A percentile compares a stretch with the other conserved stretches of the same genome.
phyloP scores from a whole-genome alignment of 2,113 vertebrate species.

The Oncorhynchus masou region DNA sequence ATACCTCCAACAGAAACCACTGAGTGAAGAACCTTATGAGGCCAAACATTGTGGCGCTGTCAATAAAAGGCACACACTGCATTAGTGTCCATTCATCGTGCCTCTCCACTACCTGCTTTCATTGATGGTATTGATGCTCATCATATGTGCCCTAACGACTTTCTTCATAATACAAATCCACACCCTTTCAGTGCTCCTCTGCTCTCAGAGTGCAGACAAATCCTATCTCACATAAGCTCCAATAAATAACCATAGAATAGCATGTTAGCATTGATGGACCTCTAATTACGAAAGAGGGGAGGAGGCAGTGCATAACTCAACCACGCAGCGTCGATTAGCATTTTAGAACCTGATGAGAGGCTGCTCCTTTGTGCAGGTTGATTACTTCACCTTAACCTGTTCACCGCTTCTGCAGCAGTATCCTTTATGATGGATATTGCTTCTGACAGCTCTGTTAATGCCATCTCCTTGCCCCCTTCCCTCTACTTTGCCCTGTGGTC shows the following conservation, averaged over 20 bases:
- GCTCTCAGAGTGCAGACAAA: not conserved
- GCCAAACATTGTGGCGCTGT: no score
- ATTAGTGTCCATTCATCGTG: constrained; percentile 2
- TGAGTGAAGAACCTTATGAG: no score
- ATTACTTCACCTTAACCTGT: not conserved
- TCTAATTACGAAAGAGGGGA: not conserved
- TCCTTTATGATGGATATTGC: not conserved
- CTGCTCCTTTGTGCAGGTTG: not conserved
- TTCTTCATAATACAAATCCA: not conserved
- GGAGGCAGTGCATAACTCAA: not conserved
- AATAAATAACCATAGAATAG: not conserved
- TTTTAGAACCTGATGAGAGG: not conserved
- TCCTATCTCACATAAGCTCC: not conserved
- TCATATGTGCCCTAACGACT: not conserved
- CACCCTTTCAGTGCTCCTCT: not conserved
- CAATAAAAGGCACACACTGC: no score
- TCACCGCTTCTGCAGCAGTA: not conserved
- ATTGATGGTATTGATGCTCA: constrained; percentile 13
- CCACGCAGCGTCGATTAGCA: not conserved
- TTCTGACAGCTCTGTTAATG: not conserved
- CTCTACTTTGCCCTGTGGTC: no score
- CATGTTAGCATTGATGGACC: not conserved
- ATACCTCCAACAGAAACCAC: no score
- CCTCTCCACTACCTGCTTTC: constrained; percentile 19
- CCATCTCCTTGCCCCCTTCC: not conserved